Evolutionary conservation across 2,113 vertebrate genomes (phyloP), one percentile per base, ranked within the genome.

Genomic region (Saguinus imperator): DNA sequence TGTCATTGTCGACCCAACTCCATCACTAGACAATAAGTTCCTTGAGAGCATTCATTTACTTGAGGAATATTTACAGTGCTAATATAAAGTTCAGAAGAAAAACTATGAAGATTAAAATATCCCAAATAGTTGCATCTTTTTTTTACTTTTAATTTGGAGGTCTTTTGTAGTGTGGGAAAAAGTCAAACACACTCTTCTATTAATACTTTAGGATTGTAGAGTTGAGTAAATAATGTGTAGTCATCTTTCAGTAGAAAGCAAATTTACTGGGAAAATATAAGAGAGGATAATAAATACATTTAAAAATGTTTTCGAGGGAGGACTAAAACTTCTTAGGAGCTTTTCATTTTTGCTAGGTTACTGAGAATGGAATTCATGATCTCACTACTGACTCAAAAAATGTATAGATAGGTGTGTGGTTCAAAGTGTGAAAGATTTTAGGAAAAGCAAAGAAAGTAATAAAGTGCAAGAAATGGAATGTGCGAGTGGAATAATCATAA

Each of bases 261-360:
- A 35, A 32, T 35, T 57, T 84, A 85, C 0, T 1, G 32, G 35
- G 48, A 58, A 72, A 92, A 90, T 27, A n/a, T 21, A 57, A 82
- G 79, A 1, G 29, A 0, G 12, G 37, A 35, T 50, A 79, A 73
- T 68, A 40, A 92, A 81, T 43, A 82, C 20, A 91, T 70, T 92
- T 80, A 27, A 48, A 97, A 82, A 58, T 61, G 12, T 88, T 88
- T 91, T 94, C 77, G 58, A 95, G 29, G 43, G 37, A 82, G 82
- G 58, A 61, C 43, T 45, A 75, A 85, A 73, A 79, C 8, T 61
- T 89, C 61, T 58, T 61, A 94, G 68, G 61, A 50, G 27, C 48
- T 80, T 92, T 92, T 94, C 3, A 73, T 58, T 79, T 96, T 80
- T 32, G 12, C 43, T 83, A 87, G 45, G 18, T 88, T 77, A 91